Evolutionary conservation across 2,888 invertebrate species (phyloP).

Genomic region (Ferrisia virgata): DNA sequence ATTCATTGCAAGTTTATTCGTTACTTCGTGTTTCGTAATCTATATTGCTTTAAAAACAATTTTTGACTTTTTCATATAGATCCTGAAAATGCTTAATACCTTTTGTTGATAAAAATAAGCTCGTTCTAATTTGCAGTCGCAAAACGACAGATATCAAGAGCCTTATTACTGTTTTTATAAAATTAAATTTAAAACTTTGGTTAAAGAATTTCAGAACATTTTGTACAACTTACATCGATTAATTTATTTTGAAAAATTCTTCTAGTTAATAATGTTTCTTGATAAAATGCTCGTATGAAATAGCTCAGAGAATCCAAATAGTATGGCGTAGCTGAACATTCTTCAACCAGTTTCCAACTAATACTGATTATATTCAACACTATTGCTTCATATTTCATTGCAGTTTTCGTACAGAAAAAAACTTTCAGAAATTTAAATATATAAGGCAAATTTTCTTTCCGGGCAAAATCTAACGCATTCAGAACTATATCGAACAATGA

Average conservation of each 20-base stretch:
- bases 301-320: not conserved
- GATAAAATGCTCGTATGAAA: slow-evolving; percentile 21
- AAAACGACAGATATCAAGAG: no score
- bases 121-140: no score
- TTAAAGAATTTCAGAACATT: no score
- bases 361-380: not conserved
- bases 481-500: slow-evolving; percentile 12
- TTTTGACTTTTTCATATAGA: no score
- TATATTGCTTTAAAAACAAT: no score
- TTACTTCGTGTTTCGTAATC: no score
- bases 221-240: not conserved
- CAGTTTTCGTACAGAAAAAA: not conserved
- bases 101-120: no score
- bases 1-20: no score
- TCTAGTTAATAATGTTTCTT: not conserved
- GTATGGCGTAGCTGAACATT: slow-evolving; percentile 22
- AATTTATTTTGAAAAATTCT: not conserved
- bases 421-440: not conserved
- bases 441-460: slow-evolving; percentile 27
- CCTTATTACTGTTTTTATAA: no score
- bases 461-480: not conserved
- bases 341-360: slow-evolving; percentile 30
- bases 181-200: no score
- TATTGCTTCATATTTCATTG: not conserved
- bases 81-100: no score